phyloP scores from a whole-genome alignment of 2,797 vertebrate species.

The Trematomus bernacchii region DNA sequence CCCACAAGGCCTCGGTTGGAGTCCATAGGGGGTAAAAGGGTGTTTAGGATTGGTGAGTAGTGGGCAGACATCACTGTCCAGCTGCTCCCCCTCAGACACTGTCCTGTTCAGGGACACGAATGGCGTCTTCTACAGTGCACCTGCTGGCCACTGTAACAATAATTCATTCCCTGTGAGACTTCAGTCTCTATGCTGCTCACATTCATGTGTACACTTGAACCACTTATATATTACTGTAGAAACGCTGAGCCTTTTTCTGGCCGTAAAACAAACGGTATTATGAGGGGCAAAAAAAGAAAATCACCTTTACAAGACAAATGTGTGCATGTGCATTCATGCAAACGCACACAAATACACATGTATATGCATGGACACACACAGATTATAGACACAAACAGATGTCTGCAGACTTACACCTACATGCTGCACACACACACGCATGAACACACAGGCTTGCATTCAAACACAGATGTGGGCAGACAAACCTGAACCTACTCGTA shows the following conservation, averaged over 20 bases:
- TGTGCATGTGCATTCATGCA: constrained; percentile 42
- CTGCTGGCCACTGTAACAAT: constrained; percentile 47
- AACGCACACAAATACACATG: constrained; percentile 44
- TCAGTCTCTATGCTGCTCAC: background rate
- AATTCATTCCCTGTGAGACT: constrained; percentile 3
- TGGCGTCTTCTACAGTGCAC: constrained; percentile 38
- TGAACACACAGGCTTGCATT: constrained; percentile 12
- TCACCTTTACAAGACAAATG: constrained; percentile 36
- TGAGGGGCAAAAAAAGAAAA: background rate
- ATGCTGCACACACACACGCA: constrained; percentile 54
- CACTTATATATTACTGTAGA: background rate
- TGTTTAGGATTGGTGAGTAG: constrained; percentile 51
- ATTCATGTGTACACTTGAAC: constrained; percentile 11
- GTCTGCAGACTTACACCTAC: constrained; percentile 60
- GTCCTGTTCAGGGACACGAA: constrained; percentile 36
- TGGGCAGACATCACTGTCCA: constrained; percentile 59
- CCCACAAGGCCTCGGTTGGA: constrained; percentile 42
- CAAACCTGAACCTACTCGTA: constrained; percentile 33
- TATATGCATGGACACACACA: constrained; percentile 53
- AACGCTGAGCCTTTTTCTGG: constrained; percentile 8
- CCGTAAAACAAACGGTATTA: constrained; percentile 13
- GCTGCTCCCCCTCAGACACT: constrained; percentile 55
- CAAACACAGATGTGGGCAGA: constrained; percentile 18
- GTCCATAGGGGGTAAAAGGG: constrained; percentile 48
- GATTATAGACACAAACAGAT: constrained; percentile 62